These are phyloP conservation scores for Arrhopalites spinosus DNA, from an alignment of 2,888 invertebrate species.

Conservation along the genomic window DNA sequence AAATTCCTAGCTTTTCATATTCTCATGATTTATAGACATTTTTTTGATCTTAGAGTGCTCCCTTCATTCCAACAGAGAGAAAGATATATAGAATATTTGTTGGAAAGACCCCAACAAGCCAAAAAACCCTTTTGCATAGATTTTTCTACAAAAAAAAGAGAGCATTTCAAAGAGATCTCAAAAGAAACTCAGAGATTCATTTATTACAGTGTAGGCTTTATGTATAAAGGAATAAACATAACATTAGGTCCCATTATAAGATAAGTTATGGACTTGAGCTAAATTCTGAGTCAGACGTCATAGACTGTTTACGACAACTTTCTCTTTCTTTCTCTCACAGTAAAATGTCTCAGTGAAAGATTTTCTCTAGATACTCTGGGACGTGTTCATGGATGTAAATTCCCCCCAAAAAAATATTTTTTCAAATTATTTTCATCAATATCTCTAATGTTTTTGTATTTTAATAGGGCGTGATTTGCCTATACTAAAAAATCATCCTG, in stretches of 20 bases:
- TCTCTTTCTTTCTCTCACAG: not conserved
- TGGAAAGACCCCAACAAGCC: not conserved
- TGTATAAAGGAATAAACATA: slow-evolving; percentile 6
- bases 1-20: too few species aligned
- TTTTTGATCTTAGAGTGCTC: too few species aligned
- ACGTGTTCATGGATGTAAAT: too few species aligned
- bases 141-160: not conserved
- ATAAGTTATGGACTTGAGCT: slow-evolving; percentile 9
- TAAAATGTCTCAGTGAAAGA: not conserved
- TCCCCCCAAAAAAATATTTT: too few species aligned
- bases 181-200: not conserved
- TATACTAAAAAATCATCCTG: too few species aligned
- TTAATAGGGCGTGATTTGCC: too few species aligned
- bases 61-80: not conserved
- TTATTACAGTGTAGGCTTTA: not conserved
- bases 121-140: not conserved
- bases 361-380: not conserved
- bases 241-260: slow-evolving; percentile 1
- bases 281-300: slow-evolving; percentile 9
- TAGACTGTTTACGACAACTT: slow-evolving; percentile 5
- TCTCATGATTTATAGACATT: too few species aligned
- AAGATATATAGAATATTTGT: slow-evolving; percentile 1
- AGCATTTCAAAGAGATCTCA: not conserved
- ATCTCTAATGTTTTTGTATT: too few species aligned
- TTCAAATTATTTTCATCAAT: too few species aligned